Base-by-base conservation (phyloP, 2,113 vertebrate species). In the Heloderma charlesbogerti region DNA sequence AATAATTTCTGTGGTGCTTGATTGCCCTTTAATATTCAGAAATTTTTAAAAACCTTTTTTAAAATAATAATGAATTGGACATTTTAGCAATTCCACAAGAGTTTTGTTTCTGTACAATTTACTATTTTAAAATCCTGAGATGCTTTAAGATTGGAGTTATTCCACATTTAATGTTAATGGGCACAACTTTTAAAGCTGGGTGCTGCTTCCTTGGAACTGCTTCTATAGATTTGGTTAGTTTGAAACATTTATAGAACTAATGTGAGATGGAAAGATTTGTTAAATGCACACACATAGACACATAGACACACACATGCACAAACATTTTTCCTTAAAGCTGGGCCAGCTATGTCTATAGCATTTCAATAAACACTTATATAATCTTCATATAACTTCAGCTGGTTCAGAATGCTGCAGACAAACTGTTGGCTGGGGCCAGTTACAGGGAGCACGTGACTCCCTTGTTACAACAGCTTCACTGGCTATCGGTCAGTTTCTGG, bases 1-100 rank as follows among this genome's bases (percentile, higher is more conserved):
- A 97, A 97, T 97, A 93, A 98, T 97, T 98, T 97, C 96, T 97
- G 90, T 89, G 92, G 94, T 94, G 92, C 96, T 95, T 97, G 96
- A 97, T 97, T 97, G 96, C 95, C 96, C 96, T 97, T 97, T 96
- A 96, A 94, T 97, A 97, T 97, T 96, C 93, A 91, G 93, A 96
- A 97, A 97, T 97, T 96, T 97, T 97, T 98, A 97, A 97, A 97
- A 98, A 96, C 95, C 95, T 96, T 96, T 91, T 96, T 95, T 94
- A 0, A n/a, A 96, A 97, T 96, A 97, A 96, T 97, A 95, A 97
- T 97, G 96, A 97, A 94, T 94, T 94, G 91, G 95, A 92, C 95
- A 94, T 94, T 96, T 97, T 93, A 93, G 89, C 43, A 0, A 92
- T 93, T 96, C 95, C 93, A 0, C 83, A 88, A 91, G 93, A 94